Evolutionary conservation across 2,888 invertebrate genomes (phyloP), one percentile per base, ranked within the genome.

Genomic region (Masnerella sp.): DNA sequence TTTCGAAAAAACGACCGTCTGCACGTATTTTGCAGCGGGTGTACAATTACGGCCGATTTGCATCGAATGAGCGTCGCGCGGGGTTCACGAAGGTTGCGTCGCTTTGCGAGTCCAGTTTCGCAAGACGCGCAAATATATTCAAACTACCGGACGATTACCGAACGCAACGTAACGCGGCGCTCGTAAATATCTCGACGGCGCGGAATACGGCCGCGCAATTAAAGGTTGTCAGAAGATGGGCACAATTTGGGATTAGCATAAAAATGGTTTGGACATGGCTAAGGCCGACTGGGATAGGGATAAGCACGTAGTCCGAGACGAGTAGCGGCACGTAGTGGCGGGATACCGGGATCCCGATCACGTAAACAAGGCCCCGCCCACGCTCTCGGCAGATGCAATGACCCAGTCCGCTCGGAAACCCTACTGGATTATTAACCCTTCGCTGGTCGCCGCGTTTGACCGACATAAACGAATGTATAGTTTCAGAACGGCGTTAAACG

Each of bases 321-420:
- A 69, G 52, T 52, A 61, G 45, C 43, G 52, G 30, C 54, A 54
- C 56, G 47, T 52, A 47, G 38, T 28, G 22, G 15, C 11, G 14
- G 52, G 52, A 54, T 59, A 45, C 59, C 52, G 38, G 25, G 25
- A 47, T 47, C 51, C 38, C 42, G 61, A 69, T 69, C 69, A 69
- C 61, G 69, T 69, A 69, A 69, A 69, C 61, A 69, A 59, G 64
- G 43, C 49, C 72, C 70, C 70, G 58, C 58, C 64, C 15, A 56
- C 58, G 71, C 65, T 59, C 52, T 22, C 36, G 64, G 64, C 64
- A 59, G 22, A 65, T 42, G 36, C 71, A 64, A 64, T 58, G 58
- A 64, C 64, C 64, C 30, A 65, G 58, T 64, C 64, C 28, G 58
- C 56, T 64, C 18, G 28, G 18, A 43, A 58, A 59, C 59, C 51